phyloP scores from a whole-genome alignment of 2,113 vertebrate species.

The Pipa parva region DNA sequence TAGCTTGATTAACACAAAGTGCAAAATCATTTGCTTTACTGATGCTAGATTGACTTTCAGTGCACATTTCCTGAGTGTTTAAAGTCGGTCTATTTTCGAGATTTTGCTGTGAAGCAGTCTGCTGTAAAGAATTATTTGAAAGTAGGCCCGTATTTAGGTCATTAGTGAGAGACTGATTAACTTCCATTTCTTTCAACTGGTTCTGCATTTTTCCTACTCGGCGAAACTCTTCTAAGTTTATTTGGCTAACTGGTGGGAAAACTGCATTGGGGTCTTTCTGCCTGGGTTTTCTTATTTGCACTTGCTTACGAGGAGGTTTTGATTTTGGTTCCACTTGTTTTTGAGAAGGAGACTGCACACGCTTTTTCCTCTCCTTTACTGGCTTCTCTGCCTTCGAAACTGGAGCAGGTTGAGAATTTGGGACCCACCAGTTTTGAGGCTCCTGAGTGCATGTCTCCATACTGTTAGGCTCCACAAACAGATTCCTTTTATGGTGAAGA shows the following conservation, averaged over 20 bases:
- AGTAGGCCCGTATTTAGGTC: conserved; percentile 38
- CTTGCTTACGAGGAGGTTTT: conserved; percentile 75
- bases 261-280: conserved; percentile 80
- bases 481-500: conserved; percentile 90
- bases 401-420: conserved; percentile 30
- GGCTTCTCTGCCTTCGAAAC: conserved; percentile 68
- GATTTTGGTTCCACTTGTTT: conserved; percentile 59
- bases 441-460: conserved; percentile 58
- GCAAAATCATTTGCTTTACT: conserved; percentile 8
- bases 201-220: conserved; percentile 31
- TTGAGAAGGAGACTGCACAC: conserved; percentile 54
- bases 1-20: not conserved
- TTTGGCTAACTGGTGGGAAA: conserved; percentile 82
- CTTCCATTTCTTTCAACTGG: conserved; percentile 50
- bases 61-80: conserved; percentile 89
- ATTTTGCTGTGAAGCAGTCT: conserved; percentile 62
- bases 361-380: conserved; percentile 85
- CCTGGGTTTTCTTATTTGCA: conserved; percentile 86
- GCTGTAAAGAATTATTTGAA: conserved; percentile 47
- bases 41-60: conserved; percentile 46
- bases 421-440: conserved; percentile 75
- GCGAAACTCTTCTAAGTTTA: conserved; percentile 69
- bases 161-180: conserved; percentile 44
- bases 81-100: conserved; percentile 56
- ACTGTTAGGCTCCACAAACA: conserved; percentile 71